These are phyloP conservation scores for Tiaroga cobitis DNA, from an alignment of 2,797 vertebrate species.

Conservation along the genomic window DNA sequence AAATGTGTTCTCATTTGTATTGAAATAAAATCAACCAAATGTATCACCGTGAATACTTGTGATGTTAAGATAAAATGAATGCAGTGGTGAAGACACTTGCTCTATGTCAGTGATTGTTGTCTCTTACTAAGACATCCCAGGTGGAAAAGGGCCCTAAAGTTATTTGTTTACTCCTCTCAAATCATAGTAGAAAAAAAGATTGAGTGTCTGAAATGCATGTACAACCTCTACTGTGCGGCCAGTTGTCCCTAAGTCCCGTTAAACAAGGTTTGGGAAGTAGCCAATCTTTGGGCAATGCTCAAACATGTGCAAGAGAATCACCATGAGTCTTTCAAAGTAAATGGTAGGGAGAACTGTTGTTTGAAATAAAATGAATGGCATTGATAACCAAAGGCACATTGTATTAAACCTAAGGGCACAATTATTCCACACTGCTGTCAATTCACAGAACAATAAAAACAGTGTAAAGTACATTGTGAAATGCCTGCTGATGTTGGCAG, in stretches of 20 bases:
- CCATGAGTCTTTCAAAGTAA: constrained; percentile 62
- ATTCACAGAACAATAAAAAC: constrained; percentile 63
- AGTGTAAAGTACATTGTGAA: constrained; percentile 56
- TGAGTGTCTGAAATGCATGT: constrained; percentile 50
- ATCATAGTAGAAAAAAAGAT: constrained; percentile 33
- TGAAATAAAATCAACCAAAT: constrained; percentile 64
- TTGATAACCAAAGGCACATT: constrained; percentile 91
- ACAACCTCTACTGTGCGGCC: constrained; percentile 51
- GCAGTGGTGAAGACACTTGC: constrained; percentile 72
- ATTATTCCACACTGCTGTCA: constrained; percentile 76
- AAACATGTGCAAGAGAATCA: constrained; percentile 56
- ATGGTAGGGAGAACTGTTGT: constrained; percentile 75
- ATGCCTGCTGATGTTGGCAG: constrained; percentile 55
- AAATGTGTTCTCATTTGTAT: constrained; percentile 72
- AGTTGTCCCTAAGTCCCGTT: constrained; percentile 40
- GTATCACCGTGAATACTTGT: constrained; percentile 68
- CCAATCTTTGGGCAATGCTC: constrained; percentile 60
- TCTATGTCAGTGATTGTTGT: constrained; percentile 65
- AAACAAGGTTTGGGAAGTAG: constrained; percentile 41
- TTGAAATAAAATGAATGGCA: constrained; percentile 68
- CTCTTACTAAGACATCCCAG: constrained; percentile 52
- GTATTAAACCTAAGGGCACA: constrained; percentile 85
- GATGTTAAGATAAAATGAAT: constrained; percentile 80
- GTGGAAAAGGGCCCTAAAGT: constrained; percentile 44
- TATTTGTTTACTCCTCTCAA: constrained; percentile 32